Evolutionary conservation across 2,888 invertebrate species (phyloP).

Genomic region (Metallyticus violacea): DNA sequence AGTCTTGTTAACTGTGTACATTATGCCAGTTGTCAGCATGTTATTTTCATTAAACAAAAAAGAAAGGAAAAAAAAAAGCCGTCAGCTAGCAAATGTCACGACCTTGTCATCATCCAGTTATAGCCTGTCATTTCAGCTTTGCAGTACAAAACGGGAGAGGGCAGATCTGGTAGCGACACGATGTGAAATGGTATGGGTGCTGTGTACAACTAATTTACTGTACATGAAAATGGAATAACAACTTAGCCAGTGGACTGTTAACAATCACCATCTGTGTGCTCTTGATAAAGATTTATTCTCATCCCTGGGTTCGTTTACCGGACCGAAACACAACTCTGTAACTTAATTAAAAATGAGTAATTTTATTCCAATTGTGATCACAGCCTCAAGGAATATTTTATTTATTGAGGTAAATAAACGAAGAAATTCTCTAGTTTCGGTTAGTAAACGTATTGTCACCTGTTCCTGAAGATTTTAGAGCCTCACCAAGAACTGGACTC

Average conservation of each 20-base stretch:
- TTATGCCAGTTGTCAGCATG: background rate
- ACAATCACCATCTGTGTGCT: background rate
- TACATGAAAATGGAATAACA: background rate
- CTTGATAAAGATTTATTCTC: too few species aligned
- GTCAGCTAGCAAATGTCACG: too few species aligned
- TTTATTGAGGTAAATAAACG: too few species aligned
- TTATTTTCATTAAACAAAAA: background rate
- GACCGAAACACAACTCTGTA: too few species aligned
- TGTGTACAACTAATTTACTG: background rate
- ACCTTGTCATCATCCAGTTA: background rate
- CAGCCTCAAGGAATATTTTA: too few species aligned
- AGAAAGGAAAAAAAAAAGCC: background rate
- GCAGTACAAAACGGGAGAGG: background rate
- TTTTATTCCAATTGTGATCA: too few species aligned
- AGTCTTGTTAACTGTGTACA: background rate
- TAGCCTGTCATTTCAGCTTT: background rate
- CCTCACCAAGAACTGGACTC: too few species aligned
- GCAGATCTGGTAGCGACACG: background rate
- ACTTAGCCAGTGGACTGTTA: background rate
- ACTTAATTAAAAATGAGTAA: too few species aligned
- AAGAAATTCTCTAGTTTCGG: too few species aligned
- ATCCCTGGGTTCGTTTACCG: too few species aligned
- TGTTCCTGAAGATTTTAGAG: too few species aligned
- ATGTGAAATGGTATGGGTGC: background rate
- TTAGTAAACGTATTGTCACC: too few species aligned